Base-by-base conservation (phyloP, 2,113 vertebrate genomes). In the Corythornis madagascariensis region DNA sequence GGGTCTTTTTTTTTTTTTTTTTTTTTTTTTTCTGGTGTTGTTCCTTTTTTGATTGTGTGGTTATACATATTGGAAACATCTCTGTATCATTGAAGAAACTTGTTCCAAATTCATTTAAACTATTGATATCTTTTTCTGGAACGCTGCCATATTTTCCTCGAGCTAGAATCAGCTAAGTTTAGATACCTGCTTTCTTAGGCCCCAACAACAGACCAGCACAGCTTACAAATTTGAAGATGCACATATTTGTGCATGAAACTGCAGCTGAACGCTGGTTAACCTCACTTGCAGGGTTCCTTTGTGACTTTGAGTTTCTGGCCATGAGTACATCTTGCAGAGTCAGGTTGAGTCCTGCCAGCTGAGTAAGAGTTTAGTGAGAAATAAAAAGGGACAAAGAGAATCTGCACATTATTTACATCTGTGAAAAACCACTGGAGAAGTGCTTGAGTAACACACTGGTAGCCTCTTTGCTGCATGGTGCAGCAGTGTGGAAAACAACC, bases 401-500 rank as follows among this genome's bases (percentile, higher is more conserved):
- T 79, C 67, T 65, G 7, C 29, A 69, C 48, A n/a, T 28, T 35
- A 22, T 61, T 59, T 29, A 35, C 60, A 63, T 42, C 64, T 52
- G 69, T 35, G 69, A 48, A 86, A 38, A 57, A 29, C 20, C 60
- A 48, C 72, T 5, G 31, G 60, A 59, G 88, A 59, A 77, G 42
- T 9, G 18, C 65, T 43, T 10, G 45, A 56, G 61, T 3, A 0
- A 42, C 4, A 4, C 31, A 2, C 52, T 42, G 50, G 17, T 70
- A 25, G 22, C 31, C 74, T 74, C 25, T 14, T 26, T 1, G 3
- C 67, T 56, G 43, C 43, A 4, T 7, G 1, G 83, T 60, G 92
- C 92, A 91, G 79, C 88, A 88, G 88, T 1, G 26, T 91, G 90
- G 60, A 89, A 93, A 93, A 93, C 74, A 93, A 74, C 64, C 71